phyloP scores from a whole-genome alignment of 2,888 invertebrate genomes.

The Ypsolopha scabrella region DNA sequence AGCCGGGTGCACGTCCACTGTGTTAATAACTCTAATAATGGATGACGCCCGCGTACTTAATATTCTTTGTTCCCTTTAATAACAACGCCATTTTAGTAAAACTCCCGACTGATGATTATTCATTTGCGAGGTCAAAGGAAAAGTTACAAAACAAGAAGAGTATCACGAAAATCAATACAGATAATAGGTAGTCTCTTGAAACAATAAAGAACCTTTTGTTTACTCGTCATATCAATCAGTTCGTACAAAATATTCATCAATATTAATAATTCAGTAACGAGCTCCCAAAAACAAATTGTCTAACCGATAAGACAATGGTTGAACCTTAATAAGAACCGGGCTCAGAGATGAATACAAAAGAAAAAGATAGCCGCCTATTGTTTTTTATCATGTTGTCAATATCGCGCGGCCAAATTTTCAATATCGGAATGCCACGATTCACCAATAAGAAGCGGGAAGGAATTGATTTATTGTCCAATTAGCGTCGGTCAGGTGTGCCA shows the following conservation, averaged over 20 bases:
- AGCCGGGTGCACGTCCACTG: conserved; percentile 57
- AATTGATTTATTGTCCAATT: conserved; percentile 72
- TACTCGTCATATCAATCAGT: conserved; percentile 25
- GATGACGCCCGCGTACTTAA: conserved; percentile 45
- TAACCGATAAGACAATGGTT: conserved; percentile 59
- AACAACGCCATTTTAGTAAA: not conserved
- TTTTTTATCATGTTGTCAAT: conserved; percentile 71
- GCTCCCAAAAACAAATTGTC: conserved; percentile 65
- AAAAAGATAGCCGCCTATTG: conserved; percentile 62
- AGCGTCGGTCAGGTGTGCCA: conserved; percentile 71
- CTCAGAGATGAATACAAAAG: conserved; percentile 67
- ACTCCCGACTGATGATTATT: not conserved
- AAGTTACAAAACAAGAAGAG: too few relatives aligned
- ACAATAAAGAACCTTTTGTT: conserved; percentile 11
- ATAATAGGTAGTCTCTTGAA: not conserved
- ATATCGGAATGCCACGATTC: conserved; percentile 70
- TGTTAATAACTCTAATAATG: conserved; percentile 66
- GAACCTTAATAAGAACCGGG: conserved; percentile 64
- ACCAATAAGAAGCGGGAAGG: conserved; percentile 69
- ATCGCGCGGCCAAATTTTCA: conserved; percentile 70
- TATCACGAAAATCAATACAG: not conserved
- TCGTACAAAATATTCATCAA: conserved; percentile 31
- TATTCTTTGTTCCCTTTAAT: not conserved
- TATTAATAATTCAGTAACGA: conserved; percentile 65
- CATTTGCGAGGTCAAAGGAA: not conserved